A percentile compares a stretch with the other conserved stretches of the same genome.
These are phyloP conservation scores for Netelia virgata DNA, from an alignment of 2,888 invertebrate genomes.

Conservation along the genomic window DNA sequence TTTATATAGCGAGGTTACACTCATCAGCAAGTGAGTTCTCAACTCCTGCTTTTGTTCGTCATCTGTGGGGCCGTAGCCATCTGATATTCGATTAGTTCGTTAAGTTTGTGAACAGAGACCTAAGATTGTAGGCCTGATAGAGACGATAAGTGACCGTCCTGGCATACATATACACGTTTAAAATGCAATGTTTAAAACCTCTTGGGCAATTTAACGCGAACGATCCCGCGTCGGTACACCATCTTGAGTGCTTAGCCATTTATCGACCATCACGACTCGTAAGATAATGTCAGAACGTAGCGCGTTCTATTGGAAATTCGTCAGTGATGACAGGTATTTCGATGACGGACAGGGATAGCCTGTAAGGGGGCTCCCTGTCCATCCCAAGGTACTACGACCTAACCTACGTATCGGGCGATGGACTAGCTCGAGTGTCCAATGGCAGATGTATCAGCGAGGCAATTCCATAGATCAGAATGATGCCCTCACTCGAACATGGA, in stretches of 20 bases:
- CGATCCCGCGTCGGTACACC: background rate
- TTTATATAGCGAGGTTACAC: too few relatives aligned
- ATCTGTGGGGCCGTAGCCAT: too few relatives aligned
- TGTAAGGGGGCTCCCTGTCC: background rate
- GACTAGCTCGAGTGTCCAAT: conserved; percentile 3
- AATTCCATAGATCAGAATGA: conserved; percentile 15
- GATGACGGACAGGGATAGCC: conserved; percentile 39
- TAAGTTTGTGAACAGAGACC: background rate
- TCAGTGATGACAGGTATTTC: conserved; percentile 53
- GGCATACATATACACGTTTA: conserved; percentile 9
- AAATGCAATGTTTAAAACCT: conserved; percentile 22
- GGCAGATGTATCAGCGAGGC: conserved; percentile 10
- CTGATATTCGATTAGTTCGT: too few relatives aligned
- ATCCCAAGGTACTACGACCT: background rate
- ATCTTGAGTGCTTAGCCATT: conserved; percentile 64
- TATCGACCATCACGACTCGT: conserved; percentile 48
- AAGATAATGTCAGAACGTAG: conserved; percentile 63
- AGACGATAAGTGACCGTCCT: background rate
- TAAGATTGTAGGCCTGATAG: background rate
- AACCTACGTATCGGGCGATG: conserved; percentile 7
- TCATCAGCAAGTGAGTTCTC: too few relatives aligned
- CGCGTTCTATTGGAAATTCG: conserved; percentile 39
- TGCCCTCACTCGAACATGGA: conserved; percentile 35
- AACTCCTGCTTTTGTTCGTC: too few relatives aligned
- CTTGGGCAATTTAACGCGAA: conserved; percentile 20